Conservation (phyloP, 2,797 vertebrate species). For the Argyrosomus regius region DNA sequence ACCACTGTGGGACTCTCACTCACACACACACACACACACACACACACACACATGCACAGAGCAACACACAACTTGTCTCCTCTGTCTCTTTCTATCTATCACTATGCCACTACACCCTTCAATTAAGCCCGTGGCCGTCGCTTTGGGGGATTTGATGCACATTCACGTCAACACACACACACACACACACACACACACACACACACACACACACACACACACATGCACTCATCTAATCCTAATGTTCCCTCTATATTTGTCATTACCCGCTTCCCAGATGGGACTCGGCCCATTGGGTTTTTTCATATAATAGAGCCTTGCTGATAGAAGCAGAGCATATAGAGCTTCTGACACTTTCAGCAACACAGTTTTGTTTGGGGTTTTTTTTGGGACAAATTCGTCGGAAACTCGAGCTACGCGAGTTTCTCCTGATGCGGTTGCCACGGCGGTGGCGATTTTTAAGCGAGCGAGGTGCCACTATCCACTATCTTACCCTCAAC, state of each 20-base stretch:
- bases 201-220: constrained; percentile 35
- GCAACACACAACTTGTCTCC: constrained; percentile 59
- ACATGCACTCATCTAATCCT: constrained; percentile 47
- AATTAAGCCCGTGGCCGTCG: constrained; percentile 61
- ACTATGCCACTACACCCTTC: constrained; percentile 60
- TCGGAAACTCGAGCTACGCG: neutral
- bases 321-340: constrained; percentile 31
- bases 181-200: constrained; percentile 19
- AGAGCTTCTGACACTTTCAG: constrained; percentile 32
- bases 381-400: neutral
- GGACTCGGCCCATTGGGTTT: constrained; percentile 64
- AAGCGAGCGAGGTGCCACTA: constrained; percentile 13
- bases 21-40: constrained; percentile 33
- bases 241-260: constrained; percentile 67
- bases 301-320: constrained; percentile 47
- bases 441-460: neutral
- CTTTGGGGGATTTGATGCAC: constrained; percentile 63
- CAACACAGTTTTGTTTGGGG: neutral
- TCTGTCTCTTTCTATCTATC: constrained; percentile 72
- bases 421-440: neutral
- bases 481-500: constrained; percentile 59
- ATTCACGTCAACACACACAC: constrained; percentile 38
- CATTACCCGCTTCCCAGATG: constrained; percentile 66
- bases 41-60: constrained; percentile 43
- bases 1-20: constrained; percentile 67